These are phyloP conservation scores for Xylocopa sonorina DNA, from an alignment of 1,140 invertebrate genomes.

Conservation along the genomic window DNA sequence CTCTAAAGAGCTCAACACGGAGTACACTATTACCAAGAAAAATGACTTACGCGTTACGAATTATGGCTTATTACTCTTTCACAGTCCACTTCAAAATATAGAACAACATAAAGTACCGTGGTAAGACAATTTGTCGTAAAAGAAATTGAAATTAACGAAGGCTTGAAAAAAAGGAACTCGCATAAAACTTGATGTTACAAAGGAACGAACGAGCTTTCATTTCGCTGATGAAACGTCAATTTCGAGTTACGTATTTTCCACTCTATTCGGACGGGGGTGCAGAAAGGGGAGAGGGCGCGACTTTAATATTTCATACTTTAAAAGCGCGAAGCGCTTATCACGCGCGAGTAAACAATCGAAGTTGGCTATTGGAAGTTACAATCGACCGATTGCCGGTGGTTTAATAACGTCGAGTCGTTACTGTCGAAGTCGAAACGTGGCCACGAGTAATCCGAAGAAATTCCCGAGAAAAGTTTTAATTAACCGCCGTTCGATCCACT, in stretches of 20 bases:
- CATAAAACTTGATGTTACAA: too few relatives aligned
- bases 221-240: not conserved
- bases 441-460: conserved; percentile 35
- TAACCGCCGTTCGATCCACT: conserved; percentile 33
- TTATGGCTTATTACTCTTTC: too few relatives aligned
- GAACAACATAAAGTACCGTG: too few relatives aligned
- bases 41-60: too few relatives aligned
- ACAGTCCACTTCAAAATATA: too few relatives aligned
- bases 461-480: conserved; percentile 41
- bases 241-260: not conserved
- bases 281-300: too few relatives aligned
- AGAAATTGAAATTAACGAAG: not conserved
- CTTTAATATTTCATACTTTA: conserved; percentile 10
- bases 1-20: too few relatives aligned
- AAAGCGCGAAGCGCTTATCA: conserved; percentile 1
- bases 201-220: not conserved
- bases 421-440: conserved; percentile 13
- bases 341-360: conserved; percentile 17
- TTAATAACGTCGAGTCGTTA: conserved; percentile 28
- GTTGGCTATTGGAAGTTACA: conserved; percentile 7
- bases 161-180: not conserved
- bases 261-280: not conserved
- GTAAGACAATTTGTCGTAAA: too few relatives aligned
- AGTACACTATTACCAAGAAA: too few relatives aligned
- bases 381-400: conserved; percentile 8